Conservation (phyloP, 1,140 invertebrate genomes). For the Drosophila mauritiana region DNA sequence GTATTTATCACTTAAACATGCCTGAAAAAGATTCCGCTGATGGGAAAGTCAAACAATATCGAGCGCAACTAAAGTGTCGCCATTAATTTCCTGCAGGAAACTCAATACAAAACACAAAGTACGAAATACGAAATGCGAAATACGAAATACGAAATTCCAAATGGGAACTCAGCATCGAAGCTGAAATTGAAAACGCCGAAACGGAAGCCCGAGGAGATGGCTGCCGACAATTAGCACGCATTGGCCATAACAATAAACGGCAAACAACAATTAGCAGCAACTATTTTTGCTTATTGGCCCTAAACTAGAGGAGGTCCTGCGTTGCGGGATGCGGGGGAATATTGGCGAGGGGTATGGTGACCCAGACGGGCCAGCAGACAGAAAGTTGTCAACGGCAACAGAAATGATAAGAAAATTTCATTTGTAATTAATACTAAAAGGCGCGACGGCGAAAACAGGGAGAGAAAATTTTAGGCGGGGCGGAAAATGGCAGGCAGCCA, state of each 20-base stretch:
- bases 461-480: slow-evolving; percentile 12
- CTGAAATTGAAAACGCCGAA: slow-evolving; percentile 36
- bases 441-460: slow-evolving; percentile 31
- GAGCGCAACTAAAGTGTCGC: slow-evolving; percentile 54
- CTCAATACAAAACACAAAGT: slow-evolving; percentile 1
- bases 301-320: slow-evolving; percentile 23
- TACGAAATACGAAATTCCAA: not conserved
- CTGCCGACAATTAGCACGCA: slow-evolving; percentile 54
- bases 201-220: not conserved
- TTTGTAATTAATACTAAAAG: slow-evolving; percentile 63
- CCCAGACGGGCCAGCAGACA: slow-evolving; percentile 52
- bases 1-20: not conserved
- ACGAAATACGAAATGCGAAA: slow-evolving; percentile 14
- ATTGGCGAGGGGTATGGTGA: not conserved
- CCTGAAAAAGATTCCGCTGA: not conserved
- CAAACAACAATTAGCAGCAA: slow-evolving; percentile 60
- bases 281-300: slow-evolving; percentile 63
- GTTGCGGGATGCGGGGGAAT: not conserved
- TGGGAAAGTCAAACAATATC: slow-evolving; percentile 27
- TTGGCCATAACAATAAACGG: slow-evolving; percentile 58
- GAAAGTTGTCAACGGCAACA: slow-evolving; percentile 58
- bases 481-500: slow-evolving; percentile 36
- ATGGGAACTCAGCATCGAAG: slow-evolving; percentile 36
- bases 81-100: slow-evolving; percentile 42
- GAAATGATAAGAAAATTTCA: slow-evolving; percentile 65